Percentiles rank a stretch among this genome's conserved stretches.
These are phyloP conservation scores for Geophilus truncorum DNA, from an alignment of 2,888 invertebrate species.

Conservation along the genomic window DNA sequence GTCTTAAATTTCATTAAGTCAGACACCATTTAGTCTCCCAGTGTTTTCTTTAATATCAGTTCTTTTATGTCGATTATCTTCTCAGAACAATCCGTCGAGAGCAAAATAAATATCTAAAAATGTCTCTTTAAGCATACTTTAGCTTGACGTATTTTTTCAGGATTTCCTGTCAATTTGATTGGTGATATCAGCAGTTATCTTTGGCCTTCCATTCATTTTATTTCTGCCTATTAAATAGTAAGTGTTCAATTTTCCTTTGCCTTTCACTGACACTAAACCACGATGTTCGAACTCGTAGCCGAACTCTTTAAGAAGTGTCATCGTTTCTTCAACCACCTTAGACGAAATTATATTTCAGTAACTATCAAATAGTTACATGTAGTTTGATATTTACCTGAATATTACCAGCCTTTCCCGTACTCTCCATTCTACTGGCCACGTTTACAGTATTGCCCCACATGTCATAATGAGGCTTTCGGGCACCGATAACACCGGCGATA, in stretches of 20 bases:
- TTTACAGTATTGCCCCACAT: slow-evolving; percentile 98
- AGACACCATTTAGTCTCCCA: neutral
- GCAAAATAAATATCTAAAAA: neutral
- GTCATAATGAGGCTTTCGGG: slow-evolving; percentile 90
- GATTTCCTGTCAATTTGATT: neutral
- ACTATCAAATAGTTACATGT: neutral
- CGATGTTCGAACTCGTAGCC: slow-evolving; percentile 91
- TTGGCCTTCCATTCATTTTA: neutral
- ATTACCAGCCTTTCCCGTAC: slow-evolving; percentile 90
- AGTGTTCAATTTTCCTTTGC: slow-evolving; percentile 93
- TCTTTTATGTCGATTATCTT: neutral
- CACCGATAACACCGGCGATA: slow-evolving; percentile 92
- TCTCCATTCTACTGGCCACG: slow-evolving; percentile 96
- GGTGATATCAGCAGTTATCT: neutral
- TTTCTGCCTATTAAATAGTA: slow-evolving; percentile 64
- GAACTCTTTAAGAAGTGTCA: slow-evolving; percentile 77
- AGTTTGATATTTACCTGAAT: slow-evolving; percentile 66
- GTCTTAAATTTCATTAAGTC: neutral
- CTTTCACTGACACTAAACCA: slow-evolving; percentile 91
- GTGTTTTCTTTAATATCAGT: neutral
- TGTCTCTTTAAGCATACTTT: neutral
- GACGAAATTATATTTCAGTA: slow-evolving; percentile 36
- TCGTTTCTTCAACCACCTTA: slow-evolving; percentile 96
- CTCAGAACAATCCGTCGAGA: neutral
- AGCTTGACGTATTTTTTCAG: neutral